These are phyloP conservation scores for Herpailurus yagouaroundi DNA, from an alignment of 2,113 vertebrate genomes.

Conservation along the genomic window DNA sequence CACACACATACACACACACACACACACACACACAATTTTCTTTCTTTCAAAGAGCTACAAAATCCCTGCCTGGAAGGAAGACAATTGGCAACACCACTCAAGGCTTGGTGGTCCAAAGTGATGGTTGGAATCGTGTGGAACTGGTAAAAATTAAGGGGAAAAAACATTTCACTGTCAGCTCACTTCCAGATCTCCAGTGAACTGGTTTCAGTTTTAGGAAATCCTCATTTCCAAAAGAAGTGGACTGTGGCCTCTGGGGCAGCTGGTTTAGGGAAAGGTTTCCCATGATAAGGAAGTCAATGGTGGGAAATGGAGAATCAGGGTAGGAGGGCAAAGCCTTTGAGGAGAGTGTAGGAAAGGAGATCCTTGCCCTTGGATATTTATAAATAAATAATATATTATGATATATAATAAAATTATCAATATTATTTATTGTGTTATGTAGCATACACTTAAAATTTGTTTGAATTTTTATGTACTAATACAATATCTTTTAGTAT, in stretches of 20 bases:
- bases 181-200: neutral
- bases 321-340: neutral
- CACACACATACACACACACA: neutral
- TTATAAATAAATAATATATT: neutral
- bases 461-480: neutral
- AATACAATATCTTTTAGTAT: neutral
- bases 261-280: neutral
- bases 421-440: neutral
- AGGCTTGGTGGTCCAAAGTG: conserved; percentile 41
- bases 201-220: neutral
- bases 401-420: neutral
- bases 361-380: neutral
- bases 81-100: conserved; percentile 32
- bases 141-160: neutral
- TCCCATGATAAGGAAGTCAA: neutral
- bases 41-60: conserved; percentile 12
- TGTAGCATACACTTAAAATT: neutral
- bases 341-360: neutral
- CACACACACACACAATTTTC: neutral
- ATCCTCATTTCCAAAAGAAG: neutral
- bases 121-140: conserved; percentile 45
- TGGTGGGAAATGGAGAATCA: neutral
- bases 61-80: conserved; percentile 19
- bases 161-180: neutral
- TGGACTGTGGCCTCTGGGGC: neutral